phyloP scores from a whole-genome alignment of 1,140 invertebrate species.

The Solen grandis region DNA sequence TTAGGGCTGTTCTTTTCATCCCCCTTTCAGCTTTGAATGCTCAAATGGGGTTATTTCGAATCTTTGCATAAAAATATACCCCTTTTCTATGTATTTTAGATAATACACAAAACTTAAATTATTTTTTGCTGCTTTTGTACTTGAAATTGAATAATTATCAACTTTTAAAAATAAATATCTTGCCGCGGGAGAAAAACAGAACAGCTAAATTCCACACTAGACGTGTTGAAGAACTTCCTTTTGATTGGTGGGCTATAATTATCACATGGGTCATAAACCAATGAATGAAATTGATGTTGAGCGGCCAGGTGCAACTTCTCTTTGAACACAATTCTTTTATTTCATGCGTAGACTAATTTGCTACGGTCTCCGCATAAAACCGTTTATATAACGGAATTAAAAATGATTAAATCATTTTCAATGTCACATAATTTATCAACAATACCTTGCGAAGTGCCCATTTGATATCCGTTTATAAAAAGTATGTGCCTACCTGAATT shows the following conservation, averaged over 20 bases:
- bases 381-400: no score
- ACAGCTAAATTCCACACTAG: neutral
- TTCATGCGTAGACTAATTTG: no score
- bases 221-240: neutral
- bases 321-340: no score
- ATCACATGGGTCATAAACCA: neutral
- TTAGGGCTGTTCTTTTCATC: neutral
- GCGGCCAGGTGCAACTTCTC: no score
- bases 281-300: neutral
- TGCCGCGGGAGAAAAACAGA: neutral
- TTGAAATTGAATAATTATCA: neutral
- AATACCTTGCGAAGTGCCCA: no score
- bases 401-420: no score
- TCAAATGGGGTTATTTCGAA: neutral
- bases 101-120: neutral
- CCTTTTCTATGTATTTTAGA: neutral
- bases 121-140: neutral
- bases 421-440: no score
- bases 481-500: no score
- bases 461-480: no score
- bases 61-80: neutral
- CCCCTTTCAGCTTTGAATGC: no score
- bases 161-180: neutral
- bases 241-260: neutral
- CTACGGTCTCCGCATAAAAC: no score